phyloP scores from a whole-genome alignment of 2,797 vertebrate genomes.

The Rhinoraja longicauda region DNA sequence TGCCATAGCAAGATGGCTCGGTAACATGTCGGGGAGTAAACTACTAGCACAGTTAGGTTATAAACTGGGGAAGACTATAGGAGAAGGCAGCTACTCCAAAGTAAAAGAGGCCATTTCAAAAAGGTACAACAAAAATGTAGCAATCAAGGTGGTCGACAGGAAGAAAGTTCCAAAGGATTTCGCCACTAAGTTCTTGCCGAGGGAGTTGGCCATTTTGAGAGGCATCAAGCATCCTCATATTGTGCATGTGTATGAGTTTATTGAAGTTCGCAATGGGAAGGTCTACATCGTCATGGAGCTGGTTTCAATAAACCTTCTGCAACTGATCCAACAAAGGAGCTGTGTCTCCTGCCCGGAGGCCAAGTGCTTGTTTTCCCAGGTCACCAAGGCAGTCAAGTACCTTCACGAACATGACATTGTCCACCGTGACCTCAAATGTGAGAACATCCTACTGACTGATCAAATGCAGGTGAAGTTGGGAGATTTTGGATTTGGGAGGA shows the following conservation, averaged over 20 bases:
- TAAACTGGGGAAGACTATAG: conserved; percentile 55
- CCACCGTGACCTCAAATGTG: conserved; percentile 67
- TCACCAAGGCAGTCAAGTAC: conserved; percentile 58
- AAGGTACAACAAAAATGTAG: conserved; percentile 59
- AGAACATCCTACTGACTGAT: conserved; percentile 63
- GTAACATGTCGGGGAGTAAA: conserved; percentile 50
- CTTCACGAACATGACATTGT: conserved; percentile 63
- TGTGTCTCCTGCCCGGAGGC: conserved; percentile 52
- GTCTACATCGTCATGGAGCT: conserved; percentile 70
- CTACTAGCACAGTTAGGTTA: conserved; percentile 60
- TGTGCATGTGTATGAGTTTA: conserved; percentile 58
- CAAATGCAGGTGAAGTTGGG: conserved; percentile 59
- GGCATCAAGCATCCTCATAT: conserved; percentile 62
- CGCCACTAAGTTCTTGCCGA: conserved; percentile 60
- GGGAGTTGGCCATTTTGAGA: conserved; percentile 59
- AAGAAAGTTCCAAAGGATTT: conserved; percentile 50
- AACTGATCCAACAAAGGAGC: conserved; percentile 53
- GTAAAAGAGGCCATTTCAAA: conserved; percentile 62
- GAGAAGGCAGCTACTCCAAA: conserved; percentile 67
- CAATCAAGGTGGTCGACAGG: conserved; percentile 68
- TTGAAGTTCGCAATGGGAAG: conserved; percentile 58
- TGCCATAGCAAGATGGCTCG: conserved; percentile 20
- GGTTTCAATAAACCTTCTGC: conserved; percentile 58
- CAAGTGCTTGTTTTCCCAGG: conserved; percentile 61
- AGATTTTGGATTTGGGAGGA: conserved; percentile 65